Percentiles rank a stretch among this genome's conserved stretches.
These are phyloP conservation scores for Drosophila incognita DNA, from an alignment of 2,888 invertebrate species.

Conservation along the genomic window DNA sequence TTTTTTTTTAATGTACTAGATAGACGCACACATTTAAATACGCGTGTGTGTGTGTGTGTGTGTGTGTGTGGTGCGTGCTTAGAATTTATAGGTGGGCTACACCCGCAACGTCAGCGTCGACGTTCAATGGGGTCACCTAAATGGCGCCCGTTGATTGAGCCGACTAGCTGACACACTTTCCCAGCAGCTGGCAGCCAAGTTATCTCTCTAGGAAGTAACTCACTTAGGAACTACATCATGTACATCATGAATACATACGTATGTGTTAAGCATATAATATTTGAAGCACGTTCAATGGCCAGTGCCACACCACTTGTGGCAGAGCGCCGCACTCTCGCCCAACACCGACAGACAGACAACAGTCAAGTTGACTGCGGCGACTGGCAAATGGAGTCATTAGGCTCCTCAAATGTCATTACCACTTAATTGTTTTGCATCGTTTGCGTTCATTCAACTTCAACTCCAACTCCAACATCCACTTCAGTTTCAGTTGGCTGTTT, in stretches of 20 bases:
- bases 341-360: slow-evolving; percentile 18
- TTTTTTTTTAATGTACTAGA: not conserved
- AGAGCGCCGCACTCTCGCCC: slow-evolving; percentile 2
- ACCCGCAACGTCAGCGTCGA: slow-evolving; percentile 26
- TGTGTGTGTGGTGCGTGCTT: slow-evolving; percentile 27
- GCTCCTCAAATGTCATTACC: slow-evolving; percentile 51
- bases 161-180: slow-evolving; percentile 46
- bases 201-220: slow-evolving; percentile 1
- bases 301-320: slow-evolving; percentile 4
- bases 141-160: slow-evolving; percentile 4
- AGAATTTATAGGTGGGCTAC: slow-evolving; percentile 30
- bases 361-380: slow-evolving; percentile 7
- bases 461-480: slow-evolving; percentile 16
- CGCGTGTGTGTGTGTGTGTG: not conserved
- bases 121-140: slow-evolving; percentile 38
- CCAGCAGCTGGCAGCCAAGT: not conserved
- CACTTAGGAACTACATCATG: not conserved
- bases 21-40: not conserved
- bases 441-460: slow-evolving; percentile 54
- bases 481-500: slow-evolving; percentile 7
- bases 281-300: slow-evolving; percentile 9
- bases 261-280: not conserved
- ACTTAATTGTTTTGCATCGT: slow-evolving; percentile 40
- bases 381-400: slow-evolving; percentile 45
- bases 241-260: not conserved